phyloP scores from a whole-genome alignment of 2,888 invertebrate species.

The Pseudeuparius sepicola region DNA sequence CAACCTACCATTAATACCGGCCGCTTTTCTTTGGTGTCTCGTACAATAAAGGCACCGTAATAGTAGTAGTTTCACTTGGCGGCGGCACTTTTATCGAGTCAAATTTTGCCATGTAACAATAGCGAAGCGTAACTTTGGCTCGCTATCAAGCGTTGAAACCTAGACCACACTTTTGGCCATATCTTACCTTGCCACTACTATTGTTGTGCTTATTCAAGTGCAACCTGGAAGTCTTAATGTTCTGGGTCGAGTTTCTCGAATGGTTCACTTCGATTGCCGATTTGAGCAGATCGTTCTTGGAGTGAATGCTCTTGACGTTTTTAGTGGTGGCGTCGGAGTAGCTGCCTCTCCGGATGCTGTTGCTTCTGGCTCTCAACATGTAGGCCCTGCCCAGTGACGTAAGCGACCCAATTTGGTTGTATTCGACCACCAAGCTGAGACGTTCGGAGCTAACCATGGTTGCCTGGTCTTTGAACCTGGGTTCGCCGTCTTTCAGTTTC shows the following conservation, averaged over 20 bases:
- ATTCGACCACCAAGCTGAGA: constrained; percentile 63
- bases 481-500: constrained; percentile 45
- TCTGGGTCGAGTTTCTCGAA: constrained; percentile 26
- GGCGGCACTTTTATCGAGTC: no score
- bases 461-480: constrained; percentile 55
- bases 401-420: constrained; percentile 65
- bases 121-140: no score
- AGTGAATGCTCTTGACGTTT: constrained; percentile 39
- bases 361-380: constrained; percentile 33
- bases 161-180: no score
- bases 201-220: constrained; percentile 20
- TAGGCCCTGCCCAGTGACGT: constrained; percentile 52
- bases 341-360: constrained; percentile 45
- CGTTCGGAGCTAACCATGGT: constrained; percentile 63
- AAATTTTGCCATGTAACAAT: no score
- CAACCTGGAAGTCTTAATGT: constrained; percentile 24
- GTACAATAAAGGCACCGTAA: no score
- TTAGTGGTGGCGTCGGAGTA: constrained; percentile 46
- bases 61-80: no score
- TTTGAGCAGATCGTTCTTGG: constrained; percentile 57
- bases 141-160: no score
- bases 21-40: no score
- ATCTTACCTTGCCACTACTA: constrained; percentile 23
- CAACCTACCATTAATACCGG: no score
- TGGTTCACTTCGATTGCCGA: constrained; percentile 61